Conservation (phyloP, 2,113 vertebrate species). For the Numenius arquata region DNA sequence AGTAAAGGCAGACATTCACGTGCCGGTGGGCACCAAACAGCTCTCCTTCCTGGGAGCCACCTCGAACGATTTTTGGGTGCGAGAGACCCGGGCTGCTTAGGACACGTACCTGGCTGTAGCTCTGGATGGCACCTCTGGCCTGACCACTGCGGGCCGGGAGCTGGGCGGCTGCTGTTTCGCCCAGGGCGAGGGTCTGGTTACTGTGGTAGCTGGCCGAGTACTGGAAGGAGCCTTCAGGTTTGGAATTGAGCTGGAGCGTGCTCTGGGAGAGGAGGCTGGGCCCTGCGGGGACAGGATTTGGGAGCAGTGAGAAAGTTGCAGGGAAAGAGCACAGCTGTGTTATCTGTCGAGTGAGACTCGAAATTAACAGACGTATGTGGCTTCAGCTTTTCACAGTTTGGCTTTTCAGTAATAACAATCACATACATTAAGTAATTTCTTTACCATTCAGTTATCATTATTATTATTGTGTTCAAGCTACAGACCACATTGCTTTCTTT, state of each 20-base stretch:
- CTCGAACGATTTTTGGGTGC: background rate
- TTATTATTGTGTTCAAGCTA: background rate
- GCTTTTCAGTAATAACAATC: conserved; percentile 49
- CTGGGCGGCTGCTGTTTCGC: conserved; percentile 83
- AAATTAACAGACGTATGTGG: conserved; percentile 49
- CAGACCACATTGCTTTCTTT: background rate
- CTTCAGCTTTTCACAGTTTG: conserved; percentile 41
- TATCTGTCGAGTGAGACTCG: conserved; percentile 70
- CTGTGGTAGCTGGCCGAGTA: conserved; percentile 98
- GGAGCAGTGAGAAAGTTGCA: conserved; percentile 82
- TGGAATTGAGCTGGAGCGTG: conserved; percentile 96
- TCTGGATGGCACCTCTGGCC: conserved; percentile 89
- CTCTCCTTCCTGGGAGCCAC: background rate
- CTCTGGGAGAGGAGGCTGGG: conserved; percentile 97
- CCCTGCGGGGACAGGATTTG: conserved; percentile 86
- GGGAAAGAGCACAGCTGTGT: conserved; percentile 77
- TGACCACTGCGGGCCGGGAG: conserved; percentile 85
- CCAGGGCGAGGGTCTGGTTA: conserved; percentile 96
- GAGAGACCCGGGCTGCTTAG: background rate
- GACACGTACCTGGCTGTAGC: conserved; percentile 93
- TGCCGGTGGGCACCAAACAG: fast-evolving
- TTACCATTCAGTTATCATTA: background rate
- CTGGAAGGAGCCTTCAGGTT: conserved; percentile 96
- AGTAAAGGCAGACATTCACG: background rate
- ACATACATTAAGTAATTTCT: background rate